Base-by-base conservation (phyloP, 2,888 invertebrate species). In the Allygus modestus region DNA sequence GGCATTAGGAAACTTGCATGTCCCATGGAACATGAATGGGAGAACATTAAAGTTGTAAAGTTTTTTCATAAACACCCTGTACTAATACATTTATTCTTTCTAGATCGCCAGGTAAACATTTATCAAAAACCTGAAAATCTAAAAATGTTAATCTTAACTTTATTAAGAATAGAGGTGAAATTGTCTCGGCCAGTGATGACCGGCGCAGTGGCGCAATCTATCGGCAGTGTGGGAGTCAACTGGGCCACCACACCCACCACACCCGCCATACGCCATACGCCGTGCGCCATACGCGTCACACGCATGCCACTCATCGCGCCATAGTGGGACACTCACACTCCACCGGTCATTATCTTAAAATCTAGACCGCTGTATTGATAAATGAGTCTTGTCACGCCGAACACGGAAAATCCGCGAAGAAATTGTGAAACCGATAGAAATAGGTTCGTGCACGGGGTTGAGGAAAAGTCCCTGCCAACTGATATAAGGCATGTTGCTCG, bases 311-410 rank as follows among this genome's bases (percentile, higher is more conserved):
- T 54, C 54, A 54, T 54, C 54, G 20, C 54, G 54, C 54, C 54
- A 7, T 54, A 23, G 20, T 4, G 54, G 54, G 54, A 46, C 54
- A 7, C 54, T 20, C 54, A 54, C 54, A 23, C 54, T 23, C 54
- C n/a, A n/a, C n/a, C 54, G 65, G 65, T 65, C 28, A 31, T 65
- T 65, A 65, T 65, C 65, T 65, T 65, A 65, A 65, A 65, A 65
- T 65, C 65, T 65, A 65, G 65, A 65, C 65, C 65, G 65, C 26
- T 65, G 65, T 65, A 65, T 65, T 65, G 65, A 31, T 65, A 12
- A 4, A 65, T 17, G 65, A 65, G 65, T 15, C 65, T 17, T 31
- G 31, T 28, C 65, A 15, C 17, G 65, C 28, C 28, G 28, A 65
- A 9, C 65, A 15, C 17, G 65, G 65, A 28, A 65, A 65, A 9